These are phyloP conservation scores for Clinocottus analis DNA, from an alignment of 2,113 vertebrate genomes.

Conservation along the genomic window DNA sequence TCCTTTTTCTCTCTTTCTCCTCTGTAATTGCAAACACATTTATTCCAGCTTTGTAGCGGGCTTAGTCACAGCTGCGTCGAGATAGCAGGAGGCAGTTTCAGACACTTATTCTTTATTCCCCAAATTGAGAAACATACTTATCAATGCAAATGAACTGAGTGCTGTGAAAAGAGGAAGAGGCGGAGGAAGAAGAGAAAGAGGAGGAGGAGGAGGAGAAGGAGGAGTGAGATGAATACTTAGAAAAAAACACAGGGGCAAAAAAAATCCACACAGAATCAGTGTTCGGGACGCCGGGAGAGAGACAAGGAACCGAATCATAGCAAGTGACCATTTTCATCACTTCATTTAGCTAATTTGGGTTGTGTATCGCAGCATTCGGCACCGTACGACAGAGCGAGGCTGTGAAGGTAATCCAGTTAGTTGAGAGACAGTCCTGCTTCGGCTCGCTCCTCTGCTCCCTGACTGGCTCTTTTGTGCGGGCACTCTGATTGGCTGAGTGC, in stretches of 20 bases:
- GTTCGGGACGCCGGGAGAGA: slow-evolving; percentile 22
- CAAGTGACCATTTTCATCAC: slow-evolving; percentile 44
- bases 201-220: background rate
- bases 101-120: slow-evolving; percentile 69
- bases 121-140: slow-evolving; percentile 78
- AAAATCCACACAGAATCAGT: slow-evolving; percentile 34
- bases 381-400: slow-evolving; percentile 36
- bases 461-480: slow-evolving; percentile 50
- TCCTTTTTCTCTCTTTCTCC: slow-evolving; percentile 30
- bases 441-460: slow-evolving; percentile 42
- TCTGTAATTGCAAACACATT: slow-evolving; percentile 72
- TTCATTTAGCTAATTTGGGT: slow-evolving; percentile 62
- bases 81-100: slow-evolving; percentile 71
- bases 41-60: slow-evolving; percentile 63
- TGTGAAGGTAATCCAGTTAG: slow-evolving; percentile 72
- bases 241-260: background rate
- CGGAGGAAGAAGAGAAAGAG: background rate
- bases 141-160: slow-evolving; percentile 74
- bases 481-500: slow-evolving; percentile 69
- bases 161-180: background rate
- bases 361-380: slow-evolving; percentile 37
- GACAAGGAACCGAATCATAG: slow-evolving; percentile 3
- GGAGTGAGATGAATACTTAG: background rate
- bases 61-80: slow-evolving; percentile 67
- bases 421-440: slow-evolving; percentile 52